Conservation (phyloP, 2,113 vertebrate genomes). For the Rhinopomastus cyanomelas region DNA sequence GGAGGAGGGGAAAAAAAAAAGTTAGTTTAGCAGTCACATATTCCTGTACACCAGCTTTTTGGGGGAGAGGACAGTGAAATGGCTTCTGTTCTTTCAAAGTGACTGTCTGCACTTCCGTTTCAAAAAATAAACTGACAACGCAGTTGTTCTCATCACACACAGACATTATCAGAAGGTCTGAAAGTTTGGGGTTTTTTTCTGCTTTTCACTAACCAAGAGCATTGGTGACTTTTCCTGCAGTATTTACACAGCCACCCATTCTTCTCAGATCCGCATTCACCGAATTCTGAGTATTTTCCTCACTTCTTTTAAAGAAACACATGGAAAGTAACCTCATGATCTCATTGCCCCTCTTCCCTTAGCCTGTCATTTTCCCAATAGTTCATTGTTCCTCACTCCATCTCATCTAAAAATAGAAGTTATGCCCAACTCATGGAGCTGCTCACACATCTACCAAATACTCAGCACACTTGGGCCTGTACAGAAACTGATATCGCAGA, state of each 20-base stretch:
- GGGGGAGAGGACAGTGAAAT: not conserved
- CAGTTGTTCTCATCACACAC: not conserved
- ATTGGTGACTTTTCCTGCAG: not conserved
- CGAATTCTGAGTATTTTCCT: not conserved
- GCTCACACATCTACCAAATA: not conserved
- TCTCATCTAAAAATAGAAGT: slow-evolving; percentile 8
- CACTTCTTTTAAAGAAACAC: not conserved
- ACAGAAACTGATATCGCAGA: not conserved
- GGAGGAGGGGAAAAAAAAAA: not conserved
- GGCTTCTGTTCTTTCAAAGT: not conserved
- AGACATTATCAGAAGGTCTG: not conserved
- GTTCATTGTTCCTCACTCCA: not conserved
- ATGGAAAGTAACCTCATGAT: not conserved
- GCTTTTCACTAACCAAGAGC: not conserved
- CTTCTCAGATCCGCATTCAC: not conserved
- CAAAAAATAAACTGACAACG: not conserved
- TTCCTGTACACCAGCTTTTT: not conserved
- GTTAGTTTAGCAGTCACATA: not conserved
- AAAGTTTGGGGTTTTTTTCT: not conserved
- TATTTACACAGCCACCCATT: not conserved
- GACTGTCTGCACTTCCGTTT: not conserved
- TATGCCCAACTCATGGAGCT: not conserved
- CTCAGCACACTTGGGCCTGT: not conserved
- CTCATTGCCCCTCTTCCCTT: not conserved
- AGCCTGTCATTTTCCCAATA: not conserved